Conservation (phyloP, 2,113 vertebrate genomes). For the Python bivittatus region DNA sequence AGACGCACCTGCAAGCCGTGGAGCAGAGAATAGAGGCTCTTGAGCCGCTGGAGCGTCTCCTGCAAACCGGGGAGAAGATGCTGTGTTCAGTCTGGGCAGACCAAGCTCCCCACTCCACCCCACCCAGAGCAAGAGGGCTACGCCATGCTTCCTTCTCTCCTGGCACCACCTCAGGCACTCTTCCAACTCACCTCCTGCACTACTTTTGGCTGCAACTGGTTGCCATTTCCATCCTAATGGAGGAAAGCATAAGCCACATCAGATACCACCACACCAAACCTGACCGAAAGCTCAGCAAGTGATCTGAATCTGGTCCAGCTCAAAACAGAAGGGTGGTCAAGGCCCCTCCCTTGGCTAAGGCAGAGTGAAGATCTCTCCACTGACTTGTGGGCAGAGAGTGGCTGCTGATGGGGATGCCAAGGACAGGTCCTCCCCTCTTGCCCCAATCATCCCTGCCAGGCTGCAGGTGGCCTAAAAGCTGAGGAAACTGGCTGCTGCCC, state of each 20-base stretch:
- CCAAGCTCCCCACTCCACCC: background rate
- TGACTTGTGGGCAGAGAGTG: too few species aligned
- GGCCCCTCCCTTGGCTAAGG: accelerated
- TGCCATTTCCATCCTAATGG: conserved; percentile 87
- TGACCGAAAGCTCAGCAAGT: background rate
- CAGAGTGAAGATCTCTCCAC: background rate
- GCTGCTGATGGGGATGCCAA: background rate
- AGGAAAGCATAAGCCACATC: background rate
- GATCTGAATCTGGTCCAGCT: background rate
- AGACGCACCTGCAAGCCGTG: conserved; percentile 85
- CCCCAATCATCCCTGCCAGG: background rate
- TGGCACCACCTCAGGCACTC: background rate
- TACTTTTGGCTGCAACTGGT: conserved; percentile 79
- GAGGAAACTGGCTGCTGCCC: background rate
- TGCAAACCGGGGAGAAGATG: conserved; percentile 39
- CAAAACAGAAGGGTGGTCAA: background rate
- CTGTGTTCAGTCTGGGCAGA: background rate
- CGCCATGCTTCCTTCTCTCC: background rate
- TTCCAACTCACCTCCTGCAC: conserved; percentile 78
- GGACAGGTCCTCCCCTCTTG: accelerated
- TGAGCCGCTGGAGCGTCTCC: conserved; percentile 82
- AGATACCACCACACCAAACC: background rate
- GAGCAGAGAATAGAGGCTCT: conserved; percentile 82
- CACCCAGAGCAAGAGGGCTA: accelerated
- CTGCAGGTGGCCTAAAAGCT: background rate